These are phyloP conservation scores for Cinara cedri DNA, from an alignment of 2,888 invertebrate genomes.

Conservation along the genomic window DNA sequence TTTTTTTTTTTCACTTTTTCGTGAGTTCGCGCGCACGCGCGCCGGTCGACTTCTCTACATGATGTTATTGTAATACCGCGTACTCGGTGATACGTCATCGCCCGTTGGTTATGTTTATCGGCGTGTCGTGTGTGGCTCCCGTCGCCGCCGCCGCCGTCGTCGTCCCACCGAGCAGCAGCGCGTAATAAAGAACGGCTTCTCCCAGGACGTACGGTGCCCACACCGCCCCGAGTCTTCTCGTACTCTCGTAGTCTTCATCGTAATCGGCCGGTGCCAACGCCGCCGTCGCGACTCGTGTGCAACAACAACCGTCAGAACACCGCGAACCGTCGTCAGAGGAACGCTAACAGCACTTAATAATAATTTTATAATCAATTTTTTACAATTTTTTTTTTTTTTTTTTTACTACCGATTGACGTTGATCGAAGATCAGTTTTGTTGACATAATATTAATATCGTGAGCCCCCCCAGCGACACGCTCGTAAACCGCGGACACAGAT, in stretches of 20 bases:
- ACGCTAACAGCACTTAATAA: neutral
- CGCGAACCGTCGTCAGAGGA: slow-evolving; percentile 2
- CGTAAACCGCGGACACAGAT: neutral
- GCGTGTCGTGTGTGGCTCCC: slow-evolving; percentile 1
- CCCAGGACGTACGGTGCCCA: slow-evolving; percentile 4
- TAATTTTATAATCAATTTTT: too few relatives aligned
- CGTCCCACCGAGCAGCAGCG: slow-evolving; percentile 2
- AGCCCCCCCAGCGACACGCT: neutral
- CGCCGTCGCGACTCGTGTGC: neutral
- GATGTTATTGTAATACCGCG: slow-evolving; percentile 9
- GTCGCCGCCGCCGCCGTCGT: slow-evolving; percentile 12
- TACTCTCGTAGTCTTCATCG: neutral
- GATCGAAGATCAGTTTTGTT: too few relatives aligned
- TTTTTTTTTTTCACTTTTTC: neutral
- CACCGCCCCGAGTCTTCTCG: too few relatives aligned
- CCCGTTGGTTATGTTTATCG: slow-evolving; percentile 55
- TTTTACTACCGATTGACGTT: too few relatives aligned
- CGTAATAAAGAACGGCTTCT: slow-evolving; percentile 32
- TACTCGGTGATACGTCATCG: slow-evolving; percentile 56
- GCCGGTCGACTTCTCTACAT: neutral
- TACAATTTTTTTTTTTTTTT: too few relatives aligned
- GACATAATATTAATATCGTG: too few relatives aligned
- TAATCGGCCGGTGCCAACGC: neutral
- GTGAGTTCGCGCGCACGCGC: slow-evolving; percentile 21
- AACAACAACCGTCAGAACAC: neutral